A percentile compares a stretch with the other conserved stretches of the same genome.
These are phyloP conservation scores for Seriola dumerili DNA, from an alignment of 2,113 vertebrate genomes.

Conservation along the genomic window DNA sequence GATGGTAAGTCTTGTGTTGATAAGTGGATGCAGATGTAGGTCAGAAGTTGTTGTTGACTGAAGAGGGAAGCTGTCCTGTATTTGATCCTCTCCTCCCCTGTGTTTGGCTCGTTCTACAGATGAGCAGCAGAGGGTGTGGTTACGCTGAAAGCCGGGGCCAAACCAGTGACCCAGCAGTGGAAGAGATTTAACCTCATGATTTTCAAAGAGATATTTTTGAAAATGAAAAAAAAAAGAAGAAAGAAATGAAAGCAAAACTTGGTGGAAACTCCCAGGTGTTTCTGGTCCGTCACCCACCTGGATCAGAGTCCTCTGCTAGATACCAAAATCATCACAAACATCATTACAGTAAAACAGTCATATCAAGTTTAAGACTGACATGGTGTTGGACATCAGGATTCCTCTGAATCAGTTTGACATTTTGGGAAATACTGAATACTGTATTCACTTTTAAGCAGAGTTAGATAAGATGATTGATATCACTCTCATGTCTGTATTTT, in stretches of 20 bases:
- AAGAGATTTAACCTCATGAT: conserved; percentile 12
- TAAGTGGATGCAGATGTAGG: conserved; percentile 27
- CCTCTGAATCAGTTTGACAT: not conserved
- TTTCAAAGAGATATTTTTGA: conserved; percentile 44
- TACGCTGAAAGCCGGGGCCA: conserved; percentile 16
- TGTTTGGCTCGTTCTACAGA: conserved; percentile 17
- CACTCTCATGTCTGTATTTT: not conserved
- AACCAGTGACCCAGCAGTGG: not conserved
- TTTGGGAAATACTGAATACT: not conserved
- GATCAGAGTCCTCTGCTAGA: not conserved
- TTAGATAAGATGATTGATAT: not conserved
- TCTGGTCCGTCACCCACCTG: conserved; percentile 24
- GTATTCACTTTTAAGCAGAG: not conserved
- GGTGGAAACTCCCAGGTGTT: conserved; percentile 26
- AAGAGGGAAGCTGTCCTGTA: conserved; percentile 4
- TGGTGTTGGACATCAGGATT: not conserved
- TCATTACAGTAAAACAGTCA: not conserved
- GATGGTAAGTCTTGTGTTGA: not conserved
- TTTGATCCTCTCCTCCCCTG: not conserved
- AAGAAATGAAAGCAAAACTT: not conserved
- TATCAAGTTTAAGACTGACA: not conserved
- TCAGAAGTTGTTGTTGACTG: conserved; percentile 16
- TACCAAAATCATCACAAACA: conserved; percentile 6
- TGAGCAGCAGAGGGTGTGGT: conserved; percentile 68
- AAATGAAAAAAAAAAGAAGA: not conserved